A percentile compares a stretch with the other conserved stretches of the same genome.
phyloP scores from a whole-genome alignment of 2,113 vertebrate genomes.

The Vimba vimba region DNA sequence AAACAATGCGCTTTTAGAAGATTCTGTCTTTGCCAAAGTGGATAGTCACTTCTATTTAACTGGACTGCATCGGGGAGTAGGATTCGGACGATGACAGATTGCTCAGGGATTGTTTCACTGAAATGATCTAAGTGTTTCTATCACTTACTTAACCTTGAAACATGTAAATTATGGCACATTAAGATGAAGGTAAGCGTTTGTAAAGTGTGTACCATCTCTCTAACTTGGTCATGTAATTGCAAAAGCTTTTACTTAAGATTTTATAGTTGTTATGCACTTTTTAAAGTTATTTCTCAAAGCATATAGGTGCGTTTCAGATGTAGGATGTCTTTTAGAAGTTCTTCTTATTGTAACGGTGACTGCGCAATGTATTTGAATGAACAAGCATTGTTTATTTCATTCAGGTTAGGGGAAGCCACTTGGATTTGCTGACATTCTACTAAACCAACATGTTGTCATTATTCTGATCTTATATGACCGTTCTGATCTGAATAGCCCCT shows the following conservation, averaged over 20 bases:
- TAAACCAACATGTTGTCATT: background rate
- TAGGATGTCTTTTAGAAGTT: background rate
- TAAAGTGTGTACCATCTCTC: background rate
- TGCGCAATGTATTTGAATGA: background rate
- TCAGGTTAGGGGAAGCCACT: background rate
- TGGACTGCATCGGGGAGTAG: background rate
- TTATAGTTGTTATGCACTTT: background rate
- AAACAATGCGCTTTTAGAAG: constrained; percentile 39
- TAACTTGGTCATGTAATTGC: background rate
- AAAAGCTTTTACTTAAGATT: background rate
- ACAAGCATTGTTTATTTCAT: background rate
- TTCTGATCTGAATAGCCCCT: constrained; percentile 43
- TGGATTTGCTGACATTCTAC: background rate
- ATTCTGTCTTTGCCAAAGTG: background rate
- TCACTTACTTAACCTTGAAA: background rate
- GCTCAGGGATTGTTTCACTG: constrained; percentile 21
- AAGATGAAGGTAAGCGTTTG: constrained; percentile 19
- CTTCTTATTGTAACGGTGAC: background rate
- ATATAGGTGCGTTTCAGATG: background rate
- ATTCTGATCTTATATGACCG: constrained; percentile 46
- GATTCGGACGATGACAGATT: constrained; percentile 8
- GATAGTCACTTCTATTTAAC: background rate
- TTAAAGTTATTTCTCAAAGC: background rate
- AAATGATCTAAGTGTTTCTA: background rate
- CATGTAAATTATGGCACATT: background rate